phyloP scores from a whole-genome alignment of 1,140 invertebrate genomes.

The Drosophila tropicalis region DNA sequence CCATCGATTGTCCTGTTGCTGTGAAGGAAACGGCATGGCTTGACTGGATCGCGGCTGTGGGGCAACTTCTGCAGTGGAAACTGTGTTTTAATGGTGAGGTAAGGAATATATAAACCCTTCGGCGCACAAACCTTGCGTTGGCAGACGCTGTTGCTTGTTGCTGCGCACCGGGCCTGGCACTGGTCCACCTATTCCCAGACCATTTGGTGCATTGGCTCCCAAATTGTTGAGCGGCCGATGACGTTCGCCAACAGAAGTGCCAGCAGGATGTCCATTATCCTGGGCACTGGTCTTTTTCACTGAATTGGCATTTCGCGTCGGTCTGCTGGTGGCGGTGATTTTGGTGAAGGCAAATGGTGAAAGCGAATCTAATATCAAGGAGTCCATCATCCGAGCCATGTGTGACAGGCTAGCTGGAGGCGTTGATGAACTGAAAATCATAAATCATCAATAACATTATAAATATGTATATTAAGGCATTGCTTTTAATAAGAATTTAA shows the following conservation, averaged over 20 bases:
- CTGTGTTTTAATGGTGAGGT: constrained; percentile 64
- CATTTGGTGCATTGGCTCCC: constrained; percentile 83
- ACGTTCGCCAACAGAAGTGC: constrained; percentile 27
- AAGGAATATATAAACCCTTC: constrained; percentile 12
- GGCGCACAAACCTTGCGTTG: constrained; percentile 73
- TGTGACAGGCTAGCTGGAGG: constrained; percentile 86
- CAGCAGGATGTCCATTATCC: constrained; percentile 29
- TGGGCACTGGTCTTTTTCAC: constrained; percentile 40
- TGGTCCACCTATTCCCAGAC: constrained; percentile 64
- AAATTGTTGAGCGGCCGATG: constrained; percentile 63
- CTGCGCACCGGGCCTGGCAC: constrained; percentile 45
- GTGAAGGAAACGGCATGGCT: constrained; percentile 72
- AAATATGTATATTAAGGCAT: not conserved
- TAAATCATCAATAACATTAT: no score
- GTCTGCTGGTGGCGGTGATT: constrained; percentile 84
- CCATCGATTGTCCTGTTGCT: constrained; percentile 79
- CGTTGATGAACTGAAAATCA: constrained; percentile 83
- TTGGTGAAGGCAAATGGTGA: constrained; percentile 86
- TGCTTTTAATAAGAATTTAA: no score
- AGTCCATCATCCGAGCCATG: constrained; percentile 89
- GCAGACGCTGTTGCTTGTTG: constrained; percentile 77
- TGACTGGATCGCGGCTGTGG: constrained; percentile 72
- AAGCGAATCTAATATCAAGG: constrained; percentile 87
- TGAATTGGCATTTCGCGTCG: constrained; percentile 53
- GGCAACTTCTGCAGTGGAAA: constrained; percentile 70